Percentiles rank a stretch among this genome's conserved stretches.
Evolutionary conservation across 2,797 vertebrate genomes (phyloP).

Genomic region (Emydoidea blandingii): DNA sequence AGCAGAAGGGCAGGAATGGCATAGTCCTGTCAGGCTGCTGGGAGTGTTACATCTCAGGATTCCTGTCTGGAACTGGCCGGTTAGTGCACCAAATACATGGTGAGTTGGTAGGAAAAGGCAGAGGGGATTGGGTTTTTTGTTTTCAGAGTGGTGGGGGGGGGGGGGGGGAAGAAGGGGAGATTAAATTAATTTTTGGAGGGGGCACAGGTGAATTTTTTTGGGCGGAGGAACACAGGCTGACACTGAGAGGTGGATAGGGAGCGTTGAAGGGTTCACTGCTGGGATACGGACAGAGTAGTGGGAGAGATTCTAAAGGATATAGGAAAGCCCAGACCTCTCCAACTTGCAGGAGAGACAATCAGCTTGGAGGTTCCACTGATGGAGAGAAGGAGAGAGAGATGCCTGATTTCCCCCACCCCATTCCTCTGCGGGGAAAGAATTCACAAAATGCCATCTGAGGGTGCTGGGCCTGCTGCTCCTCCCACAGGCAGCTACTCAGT

Average conservation of each 20-base stretch:
- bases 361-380: background rate
- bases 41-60: background rate
- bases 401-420: background rate
- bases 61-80: background rate
- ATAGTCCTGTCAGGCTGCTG: background rate
- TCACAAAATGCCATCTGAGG: conserved; percentile 10
- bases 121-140: background rate
- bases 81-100: background rate
- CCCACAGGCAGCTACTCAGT: background rate
- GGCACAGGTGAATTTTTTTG: background rate
- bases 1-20: background rate
- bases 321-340: background rate
- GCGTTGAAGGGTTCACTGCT: background rate
- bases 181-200: background rate
- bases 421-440: conserved; percentile 33
- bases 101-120: background rate
- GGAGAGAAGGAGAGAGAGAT: background rate
- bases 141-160: no score
- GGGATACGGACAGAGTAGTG: background rate
- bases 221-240: background rate
- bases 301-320: background rate
- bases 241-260: background rate
- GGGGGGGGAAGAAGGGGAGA: background rate
- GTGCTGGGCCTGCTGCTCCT: conserved; percentile 7
- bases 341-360: background rate